Evolutionary conservation across 2,797 vertebrate genomes (phyloP), one percentile per base, ranked within the genome.

Genomic region (Loris lydekkerianus): DNA sequence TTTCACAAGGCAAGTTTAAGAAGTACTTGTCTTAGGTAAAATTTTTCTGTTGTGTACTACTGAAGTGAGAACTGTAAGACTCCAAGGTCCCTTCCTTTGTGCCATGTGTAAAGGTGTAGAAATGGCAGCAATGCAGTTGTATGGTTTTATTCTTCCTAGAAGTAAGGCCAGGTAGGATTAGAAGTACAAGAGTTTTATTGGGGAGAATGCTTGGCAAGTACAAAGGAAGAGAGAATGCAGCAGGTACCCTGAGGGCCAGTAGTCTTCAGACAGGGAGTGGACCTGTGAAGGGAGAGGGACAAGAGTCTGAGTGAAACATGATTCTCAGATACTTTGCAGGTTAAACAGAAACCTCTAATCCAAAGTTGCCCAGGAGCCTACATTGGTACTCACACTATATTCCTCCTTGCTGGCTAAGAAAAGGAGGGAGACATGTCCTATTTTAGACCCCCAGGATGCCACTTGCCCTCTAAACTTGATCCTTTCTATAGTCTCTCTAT

Each of bases 171-270:
- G 53, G 25, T 70, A 67, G 23, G 23, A 77, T 96, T 81, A 46
- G 53, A 94, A 76, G 56, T 82, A 11, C n/a, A 46, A 80, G 43
- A 86, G 25, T 60, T 92, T 96, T 89, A 40, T 70, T 94, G 70
- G 40, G n/a, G 56, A 56, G 72, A 94, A 85, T 93, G 37, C 60
- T 58, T 77, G 11, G 25, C 56, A 83, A 94, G 37, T 73, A 69
- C n/a, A 70, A 80, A 77, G 70, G 63, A 34, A 95, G 61, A 78
- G 49, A 81, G 69, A 82, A 89, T 78, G 67, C 13, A 78, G 25
- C n/a, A 60, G 58, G 21, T 93, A 29, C 60, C 37, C 17, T 67
- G 60, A 76, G 34, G 29, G 15, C 49, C 37, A 31, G 4, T 43
- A 40, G n/a, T 72, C 25, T 93, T 93, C 29, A 78, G 58, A 61